Base-by-base conservation (phyloP, 2,113 vertebrate genomes). In the Petrocephalus zakoni region DNA sequence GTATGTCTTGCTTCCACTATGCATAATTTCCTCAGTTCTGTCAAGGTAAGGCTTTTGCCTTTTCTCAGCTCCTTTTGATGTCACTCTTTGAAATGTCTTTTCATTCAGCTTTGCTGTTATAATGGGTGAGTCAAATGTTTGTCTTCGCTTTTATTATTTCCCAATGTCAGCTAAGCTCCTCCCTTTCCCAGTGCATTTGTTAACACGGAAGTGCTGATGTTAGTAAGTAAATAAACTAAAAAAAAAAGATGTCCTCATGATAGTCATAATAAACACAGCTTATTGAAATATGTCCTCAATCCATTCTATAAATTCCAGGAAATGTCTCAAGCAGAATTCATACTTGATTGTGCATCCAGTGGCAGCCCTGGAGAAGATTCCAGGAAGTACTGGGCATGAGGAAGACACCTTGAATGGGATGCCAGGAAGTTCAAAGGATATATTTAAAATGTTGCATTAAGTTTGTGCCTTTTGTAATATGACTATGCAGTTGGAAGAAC, bases 1-100 rank as follows among this genome's bases (percentile, higher is more conserved):
- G 29, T 89, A n/a, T 5, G 47, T 37, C 29, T 91, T 92, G 37
- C 22, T 89, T 19, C 90, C 90, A 51, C n/a, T 9, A 2, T 47
- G 4, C 55, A 72, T 37, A 0, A 78, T 25, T 89, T 52, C 19
- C 2, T 25, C 13, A 47, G 21, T 52, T 42, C 51, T 82, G 49
- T 29, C 34, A 10, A 72, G 6, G 13, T 29, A 51, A 21, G 53
- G 29, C 17, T 25, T 72, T 7, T 88, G 4, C 61, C 7, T 4
- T 51, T 88, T 68, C 68, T 53, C n/a, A n/a, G 25, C 29, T 53
- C 7, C 68, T 56, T 55, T 37, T 21, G 17, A 29, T 56, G n/a
- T 82, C 34, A 6, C 17, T 19, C 37, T 29, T 15, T 22, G 75
- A 8, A 37, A 37, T 46, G 37, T 46, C 17, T 81, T 46, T 8